Evolutionary conservation across 2,888 invertebrate species (phyloP).

Genomic region (Strigamia maritima): DNA sequence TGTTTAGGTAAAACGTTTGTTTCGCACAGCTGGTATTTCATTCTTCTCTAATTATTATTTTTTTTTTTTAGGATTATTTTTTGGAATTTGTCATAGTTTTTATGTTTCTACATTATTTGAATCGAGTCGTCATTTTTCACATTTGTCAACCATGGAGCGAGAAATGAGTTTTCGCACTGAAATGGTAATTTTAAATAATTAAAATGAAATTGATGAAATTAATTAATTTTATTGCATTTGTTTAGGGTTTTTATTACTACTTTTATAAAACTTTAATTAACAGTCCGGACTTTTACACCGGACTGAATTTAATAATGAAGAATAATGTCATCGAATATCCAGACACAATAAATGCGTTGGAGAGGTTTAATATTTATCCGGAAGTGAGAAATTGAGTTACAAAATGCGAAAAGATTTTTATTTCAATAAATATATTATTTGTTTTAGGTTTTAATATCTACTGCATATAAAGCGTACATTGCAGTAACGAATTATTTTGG

Average conservation of each 20-base stretch:
- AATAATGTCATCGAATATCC: constrained; percentile 80
- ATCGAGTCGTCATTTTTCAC: constrained; percentile 77
- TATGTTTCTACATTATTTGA: constrained; percentile 74
- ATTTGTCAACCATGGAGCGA: constrained; percentile 74
- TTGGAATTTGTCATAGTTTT: constrained; percentile 58
- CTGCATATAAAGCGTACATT: constrained; percentile 57
- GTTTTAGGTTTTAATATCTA: constrained; percentile 55
- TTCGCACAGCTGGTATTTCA: neutral
- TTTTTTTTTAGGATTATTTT: neutral
- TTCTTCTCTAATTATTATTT: neutral
- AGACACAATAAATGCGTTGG: constrained; percentile 72
- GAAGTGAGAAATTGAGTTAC: constrained; percentile 60
- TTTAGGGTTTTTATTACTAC: constrained; percentile 76
- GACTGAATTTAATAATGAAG: constrained; percentile 59
- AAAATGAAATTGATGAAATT: constrained; percentile 3
- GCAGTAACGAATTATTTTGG: constrained; percentile 51
- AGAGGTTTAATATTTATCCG: constrained; percentile 78
- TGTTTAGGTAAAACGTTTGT: neutral
- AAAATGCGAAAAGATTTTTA: neutral
- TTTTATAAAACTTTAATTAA: constrained; percentile 66
- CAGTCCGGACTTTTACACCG: neutral
- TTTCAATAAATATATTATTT: constrained; percentile 9
- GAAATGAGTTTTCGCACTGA: constrained; percentile 83
- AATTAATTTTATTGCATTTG: constrained; percentile 43
- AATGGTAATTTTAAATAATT: constrained; percentile 64